Evolutionary conservation across 2,113 vertebrate species (phyloP), one percentile per base, ranked within the genome.

Genomic region (Anolis sagrei): DNA sequence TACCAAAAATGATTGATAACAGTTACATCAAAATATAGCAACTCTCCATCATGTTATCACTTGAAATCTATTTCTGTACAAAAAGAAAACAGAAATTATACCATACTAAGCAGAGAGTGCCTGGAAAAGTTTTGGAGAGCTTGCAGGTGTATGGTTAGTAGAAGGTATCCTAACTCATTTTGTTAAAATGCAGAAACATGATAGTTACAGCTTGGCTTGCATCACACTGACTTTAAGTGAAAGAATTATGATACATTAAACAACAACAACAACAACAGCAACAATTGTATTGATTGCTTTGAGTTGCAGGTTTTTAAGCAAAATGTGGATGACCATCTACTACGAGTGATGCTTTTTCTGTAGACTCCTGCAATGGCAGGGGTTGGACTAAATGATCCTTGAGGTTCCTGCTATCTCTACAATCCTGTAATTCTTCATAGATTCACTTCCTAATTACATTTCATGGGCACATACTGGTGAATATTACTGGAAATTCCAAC

Each of bases 381-480:
- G 11, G 54, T 14, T 58, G 11, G 54, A 14, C 4, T 58, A 58
- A 18, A 58, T 58, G 54, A 16, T 58, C 54, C 11, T 58, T 58
- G 54, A 58, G 54, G 16, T 58, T 18, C 54, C 54, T 58, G 14
- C 54, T 18, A 58, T 13, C 54, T 58, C 13, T 58, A 58, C 54
- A 58, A 58, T 58, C 16, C 54, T 58, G 54, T 58, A 18, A 58
- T 58, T 58, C 14, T 58, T 58, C 70, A 77, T 32, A 32, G 77
- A 76, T 70, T 87, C 62, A 83, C 48, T 83, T 83, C 78, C 77
- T 86, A 86, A 66, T 81, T 66, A 66, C 39, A 81, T 86, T 86
- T 86, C 79, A 86, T 64, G 39, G 78, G 51, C 36, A 74, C 29
- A 74, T 29, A 70, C 51, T 83, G n/a, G 2, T 32, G 76, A 25